Base-by-base conservation (phyloP, 2,888 invertebrate species). In the Cistogaster globosa region DNA sequence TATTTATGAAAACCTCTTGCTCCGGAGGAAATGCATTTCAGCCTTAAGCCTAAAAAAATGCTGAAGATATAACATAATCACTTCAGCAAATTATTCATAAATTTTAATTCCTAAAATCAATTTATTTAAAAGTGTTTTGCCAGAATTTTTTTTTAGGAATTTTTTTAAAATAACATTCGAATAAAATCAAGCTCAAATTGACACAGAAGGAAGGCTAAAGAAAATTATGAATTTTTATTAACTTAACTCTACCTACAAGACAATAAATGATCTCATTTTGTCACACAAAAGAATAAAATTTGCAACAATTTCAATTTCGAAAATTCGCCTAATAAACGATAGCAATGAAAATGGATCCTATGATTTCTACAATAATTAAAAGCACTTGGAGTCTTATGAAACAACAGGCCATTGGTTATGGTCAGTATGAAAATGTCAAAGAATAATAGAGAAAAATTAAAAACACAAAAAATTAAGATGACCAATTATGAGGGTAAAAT, bases 171-270 rank as follows among this genome's bases (percentile, higher is more conserved):
- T 8, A 32, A 32, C 2, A 32, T 32, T 32, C 32, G 6, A 7
- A 5, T 32, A 7, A 32, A 32, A 32, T 32, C 32, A 32, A 32
- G 32, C 32, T 32, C 5, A 7, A 32, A 32, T 42, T 42, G 12
- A 42, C 1, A 12, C 11, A 4, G 9, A 6, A 12, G 7, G 14
- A n/a, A 48, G 12, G n/a, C n/a, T n/a, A 16, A n/a, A n/a, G 7
- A 48, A 16, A 48, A 48, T 48, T 71, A 67, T 53, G 63, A 85
- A 67, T 77, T 81, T 71, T 71, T 79, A 63, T 84, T 68, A 82
- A 74, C 86, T 86, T 51, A 78, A 77, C 76, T 86, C 67, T 87
- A 86, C 81, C 87, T 87, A 87, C 86, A 72, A 83, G 77, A 72
- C 48, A 65, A 3, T n/a, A 22, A 65, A 74, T 7, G 63, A 72